Evolutionary conservation across 2,797 vertebrate genomes (phyloP).

Genomic region (Phyllotis vaccarum): DNA sequence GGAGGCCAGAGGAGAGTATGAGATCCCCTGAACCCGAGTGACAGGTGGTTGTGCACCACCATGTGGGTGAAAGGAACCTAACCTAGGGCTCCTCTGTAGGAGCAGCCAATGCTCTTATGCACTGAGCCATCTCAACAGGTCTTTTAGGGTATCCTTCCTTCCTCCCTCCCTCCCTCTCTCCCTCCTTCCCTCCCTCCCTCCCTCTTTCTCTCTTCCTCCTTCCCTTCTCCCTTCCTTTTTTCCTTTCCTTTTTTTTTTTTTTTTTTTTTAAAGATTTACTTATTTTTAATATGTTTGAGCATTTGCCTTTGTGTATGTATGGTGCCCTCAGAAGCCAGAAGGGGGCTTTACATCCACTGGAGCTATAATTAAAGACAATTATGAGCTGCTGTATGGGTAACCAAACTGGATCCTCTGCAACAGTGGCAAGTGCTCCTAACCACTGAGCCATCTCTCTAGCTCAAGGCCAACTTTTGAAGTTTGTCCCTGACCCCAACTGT

Average conservation of each 20-base stretch:
- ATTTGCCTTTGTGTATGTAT: neutral
- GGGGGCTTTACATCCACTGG: neutral
- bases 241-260: too few species aligned
- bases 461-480: constrained; percentile 8
- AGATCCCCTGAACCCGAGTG: neutral
- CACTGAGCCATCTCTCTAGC: neutral
- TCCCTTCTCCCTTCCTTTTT: too few species aligned
- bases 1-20: neutral
- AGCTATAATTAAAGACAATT: neutral
- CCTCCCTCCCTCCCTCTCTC: too few species aligned
- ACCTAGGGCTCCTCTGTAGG: neutral
- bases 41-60: too few species aligned
- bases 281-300: neutral
- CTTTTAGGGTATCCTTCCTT: neutral
- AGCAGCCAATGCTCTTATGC: neutral
- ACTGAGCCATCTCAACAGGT: neutral
- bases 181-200: too few species aligned
- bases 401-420: neutral
- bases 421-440: neutral
- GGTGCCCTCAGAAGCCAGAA: neutral
- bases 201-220: too few species aligned
- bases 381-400: neutral
- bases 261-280: neutral
- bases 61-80: neutral
- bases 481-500: neutral